Conservation (phyloP, 2,113 vertebrate species). For the Acinonyx jubatus region DNA sequence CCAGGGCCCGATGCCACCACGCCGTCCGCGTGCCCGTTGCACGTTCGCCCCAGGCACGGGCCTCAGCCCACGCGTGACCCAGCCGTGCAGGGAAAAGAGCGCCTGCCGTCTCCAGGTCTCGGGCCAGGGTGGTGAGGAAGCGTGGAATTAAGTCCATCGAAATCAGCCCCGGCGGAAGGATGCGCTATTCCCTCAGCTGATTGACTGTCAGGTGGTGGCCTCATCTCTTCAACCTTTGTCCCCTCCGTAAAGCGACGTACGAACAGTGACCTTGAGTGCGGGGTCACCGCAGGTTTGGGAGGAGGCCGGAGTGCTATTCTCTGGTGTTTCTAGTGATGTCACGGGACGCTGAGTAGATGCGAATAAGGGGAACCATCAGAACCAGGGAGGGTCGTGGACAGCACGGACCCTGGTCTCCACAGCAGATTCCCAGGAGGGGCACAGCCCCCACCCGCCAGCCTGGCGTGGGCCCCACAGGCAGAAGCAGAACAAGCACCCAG, state of each 20-base stretch:
- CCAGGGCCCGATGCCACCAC: neutral
- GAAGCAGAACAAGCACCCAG: fast-evolving
- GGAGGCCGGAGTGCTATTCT: neutral
- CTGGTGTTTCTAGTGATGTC: neutral
- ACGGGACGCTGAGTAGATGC: fast-evolving
- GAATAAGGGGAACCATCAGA: neutral
- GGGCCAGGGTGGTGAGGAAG: too few species aligned
- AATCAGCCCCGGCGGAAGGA: neutral
- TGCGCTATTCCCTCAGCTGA: neutral
- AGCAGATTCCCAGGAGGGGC: fast-evolving
- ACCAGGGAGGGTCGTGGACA: too few species aligned
- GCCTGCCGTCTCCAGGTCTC: fast-evolving
- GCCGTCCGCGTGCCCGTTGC: neutral
- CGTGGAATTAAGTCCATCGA: neutral
- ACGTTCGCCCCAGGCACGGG: neutral
- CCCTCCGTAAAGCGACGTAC: neutral
- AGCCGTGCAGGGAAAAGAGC: neutral
- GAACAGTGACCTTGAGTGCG: neutral
- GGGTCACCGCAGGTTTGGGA: fast-evolving
- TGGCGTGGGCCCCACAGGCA: too few species aligned
- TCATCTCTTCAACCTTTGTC: neutral
- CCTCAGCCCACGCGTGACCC: neutral
- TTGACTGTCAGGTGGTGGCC: fast-evolving
- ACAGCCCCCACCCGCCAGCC: fast-evolving
- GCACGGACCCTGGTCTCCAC: fast-evolving